phyloP scores from a whole-genome alignment of 2,113 vertebrate species.

The Nematolebias whitei region DNA sequence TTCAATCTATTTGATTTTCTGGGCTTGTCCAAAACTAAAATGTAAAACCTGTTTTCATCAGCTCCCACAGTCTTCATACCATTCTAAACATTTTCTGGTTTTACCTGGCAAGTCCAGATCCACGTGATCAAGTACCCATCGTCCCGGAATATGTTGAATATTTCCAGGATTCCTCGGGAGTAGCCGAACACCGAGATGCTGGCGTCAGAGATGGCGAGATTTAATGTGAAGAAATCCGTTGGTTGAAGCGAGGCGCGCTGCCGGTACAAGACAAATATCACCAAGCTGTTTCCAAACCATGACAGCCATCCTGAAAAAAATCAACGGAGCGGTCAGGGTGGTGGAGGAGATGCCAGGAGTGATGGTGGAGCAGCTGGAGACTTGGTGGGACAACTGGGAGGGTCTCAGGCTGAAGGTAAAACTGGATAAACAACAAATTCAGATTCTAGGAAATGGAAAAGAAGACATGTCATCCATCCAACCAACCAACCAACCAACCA shows the following conservation, averaged over 20 bases:
- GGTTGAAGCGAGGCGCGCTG: constrained; percentile 84
- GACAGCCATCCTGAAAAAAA: constrained; percentile 84
- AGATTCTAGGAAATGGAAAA: too few species aligned
- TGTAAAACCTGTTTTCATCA: background rate
- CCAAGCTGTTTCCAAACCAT: constrained; percentile 89
- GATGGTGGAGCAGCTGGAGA: background rate
- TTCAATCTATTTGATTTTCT: constrained; percentile 46
- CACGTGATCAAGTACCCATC: constrained; percentile 85
- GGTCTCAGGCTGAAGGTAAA: too few species aligned
- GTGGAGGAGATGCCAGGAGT: too few species aligned
- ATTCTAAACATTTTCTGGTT: background rate
- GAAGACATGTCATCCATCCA: too few species aligned
- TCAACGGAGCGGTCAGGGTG: constrained; percentile 4
- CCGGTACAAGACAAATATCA: constrained; percentile 87
- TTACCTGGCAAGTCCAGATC: constrained; percentile 89
- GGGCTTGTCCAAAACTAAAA: constrained; percentile 28
- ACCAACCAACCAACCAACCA: too few species aligned
- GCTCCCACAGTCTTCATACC: background rate
- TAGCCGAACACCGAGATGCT: constrained; percentile 87
- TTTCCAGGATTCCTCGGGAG: constrained; percentile 86
- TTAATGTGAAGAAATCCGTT: constrained; percentile 86
- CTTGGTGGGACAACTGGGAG: background rate
- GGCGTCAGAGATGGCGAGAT: constrained; percentile 85
- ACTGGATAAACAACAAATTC: too few species aligned
- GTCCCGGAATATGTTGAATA: constrained; percentile 87